Evolutionary conservation across 1,140 invertebrate genomes (phyloP).

Genomic region (Chironomus tepperi): DNA sequence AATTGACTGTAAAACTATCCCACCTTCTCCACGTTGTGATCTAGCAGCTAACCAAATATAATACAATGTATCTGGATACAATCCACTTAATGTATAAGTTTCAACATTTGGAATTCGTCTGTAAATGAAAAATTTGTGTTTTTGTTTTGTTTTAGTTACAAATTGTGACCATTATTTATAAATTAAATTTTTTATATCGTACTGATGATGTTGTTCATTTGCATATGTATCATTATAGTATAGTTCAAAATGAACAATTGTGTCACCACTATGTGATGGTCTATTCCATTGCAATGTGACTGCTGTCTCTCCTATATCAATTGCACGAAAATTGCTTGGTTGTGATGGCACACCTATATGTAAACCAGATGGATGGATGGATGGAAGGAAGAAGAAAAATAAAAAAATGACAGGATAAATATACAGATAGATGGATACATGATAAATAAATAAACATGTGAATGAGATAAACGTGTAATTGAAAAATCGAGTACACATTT

Average conservation of each 20-base stretch:
- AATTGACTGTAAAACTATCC: background rate
- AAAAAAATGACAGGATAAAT: too few relatives aligned
- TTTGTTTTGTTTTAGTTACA: background rate
- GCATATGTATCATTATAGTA: constrained; percentile 97
- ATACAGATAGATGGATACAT: too few relatives aligned
- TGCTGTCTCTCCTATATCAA: constrained; percentile 70
- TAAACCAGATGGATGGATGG: too few relatives aligned
- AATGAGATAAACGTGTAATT: constrained; percentile 24
- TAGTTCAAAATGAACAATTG: constrained; percentile 88
- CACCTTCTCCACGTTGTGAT: constrained; percentile 81
- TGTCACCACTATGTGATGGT: constrained; percentile 82
- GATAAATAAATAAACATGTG: constrained; percentile 19
- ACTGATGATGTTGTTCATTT: constrained; percentile 64
- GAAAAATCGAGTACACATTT: background rate
- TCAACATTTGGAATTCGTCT: constrained; percentile 71
- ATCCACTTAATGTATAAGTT: constrained; percentile 72
- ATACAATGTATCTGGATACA: constrained; percentile 93
- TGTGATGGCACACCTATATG: constrained; percentile 79
- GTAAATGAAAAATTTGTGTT: constrained; percentile 27
- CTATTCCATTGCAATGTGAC: constrained; percentile 83
- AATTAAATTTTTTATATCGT: constrained; percentile 31
- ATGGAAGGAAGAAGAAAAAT: too few relatives aligned
- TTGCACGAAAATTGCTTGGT: constrained; percentile 77
- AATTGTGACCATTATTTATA: too few relatives aligned
- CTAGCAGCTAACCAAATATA: constrained; percentile 91